Conservation (phyloP, 2,113 vertebrate genomes). For the Neotoma lepida region DNA sequence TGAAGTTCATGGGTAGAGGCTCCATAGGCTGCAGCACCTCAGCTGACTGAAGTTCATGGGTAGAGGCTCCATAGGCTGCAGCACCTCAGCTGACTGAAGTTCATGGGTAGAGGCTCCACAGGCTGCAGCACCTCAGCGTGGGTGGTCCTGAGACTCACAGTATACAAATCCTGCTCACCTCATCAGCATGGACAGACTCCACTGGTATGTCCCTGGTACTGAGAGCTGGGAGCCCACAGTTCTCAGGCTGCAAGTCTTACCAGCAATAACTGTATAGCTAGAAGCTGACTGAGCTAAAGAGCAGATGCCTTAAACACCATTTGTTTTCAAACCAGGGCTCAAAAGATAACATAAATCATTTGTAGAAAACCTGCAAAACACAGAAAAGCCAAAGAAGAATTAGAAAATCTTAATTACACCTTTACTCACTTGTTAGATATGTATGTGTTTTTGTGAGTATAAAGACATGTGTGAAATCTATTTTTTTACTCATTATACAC, state of each 20-base stretch:
- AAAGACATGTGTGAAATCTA: background rate
- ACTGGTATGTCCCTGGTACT: background rate
- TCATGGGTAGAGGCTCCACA: background rate
- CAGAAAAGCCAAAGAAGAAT: slow-evolving; percentile 25
- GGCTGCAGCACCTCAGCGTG: background rate
- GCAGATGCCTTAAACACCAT: background rate
- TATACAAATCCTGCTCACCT: background rate
- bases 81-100: background rate
- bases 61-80: background rate
- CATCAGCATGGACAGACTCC: background rate
- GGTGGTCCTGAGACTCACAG: no score
- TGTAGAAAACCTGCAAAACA: slow-evolving; percentile 35
- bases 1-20: no score
- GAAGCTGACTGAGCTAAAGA: background rate
- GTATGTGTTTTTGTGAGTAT: background rate
- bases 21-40: background rate
- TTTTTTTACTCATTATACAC: background rate
- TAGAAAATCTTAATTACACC: slow-evolving; percentile 10
- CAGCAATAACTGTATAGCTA: background rate
- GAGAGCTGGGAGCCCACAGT: background rate
- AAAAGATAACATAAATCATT: background rate
- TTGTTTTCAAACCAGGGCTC: background rate
- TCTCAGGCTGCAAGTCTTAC: background rate
- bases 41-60: background rate
- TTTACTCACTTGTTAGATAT: background rate